A percentile compares a stretch with the other conserved stretches of the same genome.
These are phyloP conservation scores for Barbus barbus DNA, from an alignment of 2,113 vertebrate genomes.

Conservation along the genomic window DNA sequence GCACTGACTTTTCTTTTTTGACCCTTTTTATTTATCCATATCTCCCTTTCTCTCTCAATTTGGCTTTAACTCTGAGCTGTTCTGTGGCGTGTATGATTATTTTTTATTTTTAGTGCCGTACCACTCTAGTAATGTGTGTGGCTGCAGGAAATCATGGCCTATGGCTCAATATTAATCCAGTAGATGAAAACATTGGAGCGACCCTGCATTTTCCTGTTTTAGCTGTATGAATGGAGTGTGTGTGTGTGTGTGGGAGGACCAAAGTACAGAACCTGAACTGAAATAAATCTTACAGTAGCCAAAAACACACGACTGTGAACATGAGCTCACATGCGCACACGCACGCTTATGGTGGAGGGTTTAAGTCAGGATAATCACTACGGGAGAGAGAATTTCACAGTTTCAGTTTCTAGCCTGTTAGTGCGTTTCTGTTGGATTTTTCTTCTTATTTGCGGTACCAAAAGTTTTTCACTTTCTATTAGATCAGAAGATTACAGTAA, in stretches of 20 bases:
- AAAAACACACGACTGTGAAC: background rate
- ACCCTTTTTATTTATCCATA: background rate
- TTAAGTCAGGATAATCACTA: constrained; percentile 4
- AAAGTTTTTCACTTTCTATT: background rate
- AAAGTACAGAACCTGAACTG: background rate
- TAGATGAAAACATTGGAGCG: constrained; percentile 9
- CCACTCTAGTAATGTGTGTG: constrained; percentile 26
- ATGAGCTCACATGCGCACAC: background rate
- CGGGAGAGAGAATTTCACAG: background rate
- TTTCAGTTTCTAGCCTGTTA: background rate
- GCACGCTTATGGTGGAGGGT: background rate
- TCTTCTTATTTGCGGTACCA: background rate
- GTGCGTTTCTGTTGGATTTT: background rate
- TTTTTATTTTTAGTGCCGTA: constrained; percentile 24
- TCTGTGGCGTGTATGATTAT: constrained; percentile 15
- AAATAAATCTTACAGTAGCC: constrained; percentile 4
- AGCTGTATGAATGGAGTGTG: constrained; percentile 7
- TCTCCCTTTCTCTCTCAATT: constrained; percentile 14
- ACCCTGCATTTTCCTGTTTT: constrained; percentile 32
- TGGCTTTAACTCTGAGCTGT: constrained; percentile 21
- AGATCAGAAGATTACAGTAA: background rate
- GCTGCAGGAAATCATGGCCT: constrained; percentile 20
- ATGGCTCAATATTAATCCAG: constrained; percentile 26
- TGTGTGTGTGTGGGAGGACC: background rate
- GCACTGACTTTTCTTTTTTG: constrained; percentile 27